Conservation (phyloP, 2,113 vertebrate species). For the Leptosomus discolor region DNA sequence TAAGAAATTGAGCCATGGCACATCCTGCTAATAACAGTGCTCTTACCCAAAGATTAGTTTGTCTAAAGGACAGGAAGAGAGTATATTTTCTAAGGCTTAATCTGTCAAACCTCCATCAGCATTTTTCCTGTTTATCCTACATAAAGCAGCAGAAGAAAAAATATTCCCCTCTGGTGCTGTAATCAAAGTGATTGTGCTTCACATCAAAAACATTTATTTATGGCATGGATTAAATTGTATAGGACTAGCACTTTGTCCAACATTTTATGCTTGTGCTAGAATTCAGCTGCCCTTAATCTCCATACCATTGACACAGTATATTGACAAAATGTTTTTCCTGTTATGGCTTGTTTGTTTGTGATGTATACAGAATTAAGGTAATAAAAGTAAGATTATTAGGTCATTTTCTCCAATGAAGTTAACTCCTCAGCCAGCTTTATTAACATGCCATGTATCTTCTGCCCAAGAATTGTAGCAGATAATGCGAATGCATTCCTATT, state of each 20-base stretch:
- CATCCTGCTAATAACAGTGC: background rate
- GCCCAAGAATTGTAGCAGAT: background rate
- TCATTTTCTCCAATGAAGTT: background rate
- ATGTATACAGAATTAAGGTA: background rate
- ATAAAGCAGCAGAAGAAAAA: background rate
- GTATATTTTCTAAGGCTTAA: background rate
- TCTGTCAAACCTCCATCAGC: background rate
- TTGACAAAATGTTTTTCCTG: background rate
- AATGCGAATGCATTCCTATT: background rate
- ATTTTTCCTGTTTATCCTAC: background rate
- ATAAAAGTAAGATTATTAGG: background rate
- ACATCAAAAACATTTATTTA: conserved; percentile 32
- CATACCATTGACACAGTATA: background rate
- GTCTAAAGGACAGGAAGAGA: background rate
- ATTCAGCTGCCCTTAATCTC: conserved; percentile 27
- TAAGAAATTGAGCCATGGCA: background rate
- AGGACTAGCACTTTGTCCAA: background rate
- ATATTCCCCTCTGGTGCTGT: background rate
- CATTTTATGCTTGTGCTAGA: background rate
- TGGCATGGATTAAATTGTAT: background rate
- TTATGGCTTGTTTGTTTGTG: background rate
- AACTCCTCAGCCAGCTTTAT: background rate
- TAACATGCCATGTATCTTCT: background rate
- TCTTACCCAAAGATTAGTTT: background rate
- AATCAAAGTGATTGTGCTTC: conserved; percentile 1